Evolutionary conservation across 2,797 vertebrate genomes (phyloP).

Genomic region (Selene dorsalis): DNA sequence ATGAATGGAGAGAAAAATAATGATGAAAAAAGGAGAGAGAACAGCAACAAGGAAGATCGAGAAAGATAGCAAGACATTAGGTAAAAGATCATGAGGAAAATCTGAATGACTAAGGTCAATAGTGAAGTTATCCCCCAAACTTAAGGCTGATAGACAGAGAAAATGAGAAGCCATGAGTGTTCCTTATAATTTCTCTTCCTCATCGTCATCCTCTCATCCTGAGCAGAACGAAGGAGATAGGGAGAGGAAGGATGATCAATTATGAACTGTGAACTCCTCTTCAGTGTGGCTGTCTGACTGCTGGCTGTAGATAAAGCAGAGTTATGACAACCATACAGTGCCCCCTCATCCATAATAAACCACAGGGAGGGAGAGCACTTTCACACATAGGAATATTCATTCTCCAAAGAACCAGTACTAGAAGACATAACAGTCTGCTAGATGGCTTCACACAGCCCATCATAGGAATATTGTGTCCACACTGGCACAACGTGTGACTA

Average conservation of each 20-base stretch:
- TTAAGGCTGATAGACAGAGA: constrained; percentile 41
- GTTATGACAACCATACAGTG: constrained; percentile 79
- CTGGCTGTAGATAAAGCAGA: constrained; percentile 81
- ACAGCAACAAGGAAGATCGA: constrained; percentile 4
- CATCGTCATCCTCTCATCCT: constrained; percentile 57
- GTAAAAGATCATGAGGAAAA: constrained; percentile 14
- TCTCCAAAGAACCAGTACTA: constrained; percentile 57
- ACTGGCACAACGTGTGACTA: constrained; percentile 18
- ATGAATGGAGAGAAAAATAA: constrained; percentile 9
- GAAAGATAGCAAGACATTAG: constrained; percentile 26
- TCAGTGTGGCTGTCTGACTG: constrained; percentile 79
- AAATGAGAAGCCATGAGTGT: constrained; percentile 41
- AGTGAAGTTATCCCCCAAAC: constrained; percentile 47
- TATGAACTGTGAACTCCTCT: constrained; percentile 81
- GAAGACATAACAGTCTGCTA: constrained; percentile 43
- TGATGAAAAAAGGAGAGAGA: constrained; percentile 2
- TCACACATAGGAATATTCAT: constrained; percentile 65
- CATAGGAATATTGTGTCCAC: constrained; percentile 21
- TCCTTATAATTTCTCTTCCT: constrained; percentile 60
- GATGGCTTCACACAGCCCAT: constrained; percentile 26
- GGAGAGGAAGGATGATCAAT: constrained; percentile 80
- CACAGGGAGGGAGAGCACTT: constrained; percentile 65
- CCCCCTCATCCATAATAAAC: constrained; percentile 79
- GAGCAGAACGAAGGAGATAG: constrained; percentile 73
- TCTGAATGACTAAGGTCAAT: constrained; percentile 38